These are phyloP conservation scores for Seira ritae DNA, from an alignment of 2,888 invertebrate species.

Conservation along the genomic window DNA sequence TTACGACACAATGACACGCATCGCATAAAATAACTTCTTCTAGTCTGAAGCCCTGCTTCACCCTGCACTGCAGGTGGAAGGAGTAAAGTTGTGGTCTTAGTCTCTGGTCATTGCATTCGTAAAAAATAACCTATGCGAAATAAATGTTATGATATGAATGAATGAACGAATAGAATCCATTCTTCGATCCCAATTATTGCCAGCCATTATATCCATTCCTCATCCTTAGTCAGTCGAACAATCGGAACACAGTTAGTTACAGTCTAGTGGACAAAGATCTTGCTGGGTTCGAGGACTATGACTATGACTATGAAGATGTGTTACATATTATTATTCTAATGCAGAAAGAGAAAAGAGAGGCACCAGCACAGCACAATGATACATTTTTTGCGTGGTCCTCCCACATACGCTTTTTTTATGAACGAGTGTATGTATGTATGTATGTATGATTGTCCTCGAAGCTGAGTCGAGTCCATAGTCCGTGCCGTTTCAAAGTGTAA, in stretches of 20 bases:
- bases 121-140: no score
- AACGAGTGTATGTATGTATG: neutral
- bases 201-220: neutral
- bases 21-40: no score
- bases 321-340: no score
- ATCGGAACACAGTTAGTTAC: slow-evolving; percentile 60
- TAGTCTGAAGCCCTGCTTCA: no score
- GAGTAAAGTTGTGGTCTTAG: neutral
- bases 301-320: neutral
- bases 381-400: slow-evolving; percentile 28
- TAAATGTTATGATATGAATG: neutral
- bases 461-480: neutral
- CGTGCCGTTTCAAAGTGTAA: neutral
- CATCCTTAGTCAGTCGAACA: slow-evolving; percentile 30
- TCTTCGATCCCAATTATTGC: neutral
- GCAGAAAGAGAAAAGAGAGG: no score
- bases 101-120: no score
- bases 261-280: slow-evolving; percentile 57
- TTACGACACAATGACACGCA: neutral
- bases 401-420: slow-evolving; percentile 20
- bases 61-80: neutral
- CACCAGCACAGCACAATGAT: slow-evolving; percentile 12
- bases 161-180: neutral
- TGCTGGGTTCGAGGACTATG: no score
- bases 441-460: slow-evolving; percentile 14